Percentiles rank a stretch among this genome's conserved stretches.
phyloP scores from a whole-genome alignment of 2,888 invertebrate species.

The Dasysyrphus albostriatus region DNA sequence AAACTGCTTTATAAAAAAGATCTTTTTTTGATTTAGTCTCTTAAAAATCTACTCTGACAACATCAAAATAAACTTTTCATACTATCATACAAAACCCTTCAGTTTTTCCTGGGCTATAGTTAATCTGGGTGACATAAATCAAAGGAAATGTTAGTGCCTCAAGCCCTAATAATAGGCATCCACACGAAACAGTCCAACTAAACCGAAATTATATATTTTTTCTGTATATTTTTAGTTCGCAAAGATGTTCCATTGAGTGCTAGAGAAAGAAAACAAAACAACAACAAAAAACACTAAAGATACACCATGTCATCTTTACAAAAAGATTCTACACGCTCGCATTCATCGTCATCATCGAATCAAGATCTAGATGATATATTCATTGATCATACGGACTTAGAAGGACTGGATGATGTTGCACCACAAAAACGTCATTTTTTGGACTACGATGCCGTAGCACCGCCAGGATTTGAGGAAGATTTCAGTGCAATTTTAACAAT shows the following conservation, averaged over 20 bases:
- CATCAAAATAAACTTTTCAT: conserved; percentile 11
- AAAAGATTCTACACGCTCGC: conserved; percentile 64
- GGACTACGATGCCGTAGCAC: conserved; percentile 87
- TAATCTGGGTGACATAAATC: conserved; percentile 43
- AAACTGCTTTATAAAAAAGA: neutral
- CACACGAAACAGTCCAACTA: conserved; percentile 45
- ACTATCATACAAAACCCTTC: conserved; percentile 1
- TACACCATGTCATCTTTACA: conserved; percentile 64
- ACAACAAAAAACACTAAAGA: conserved; percentile 3
- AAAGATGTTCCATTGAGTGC: conserved; percentile 65
- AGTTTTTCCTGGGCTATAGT: neutral
- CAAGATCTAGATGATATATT: conserved; percentile 70
- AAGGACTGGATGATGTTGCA: conserved; percentile 79
- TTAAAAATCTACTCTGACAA: neutral
- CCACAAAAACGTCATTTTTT: conserved; percentile 86
- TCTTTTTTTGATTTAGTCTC: neutral
- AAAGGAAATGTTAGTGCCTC: conserved; percentile 32
- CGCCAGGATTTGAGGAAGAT: conserved; percentile 84
- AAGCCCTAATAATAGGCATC: conserved; percentile 59
- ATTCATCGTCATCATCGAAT: conserved; percentile 70
- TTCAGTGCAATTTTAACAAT: conserved; percentile 76
- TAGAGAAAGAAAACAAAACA: conserved; percentile 11
- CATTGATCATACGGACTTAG: conserved; percentile 70
- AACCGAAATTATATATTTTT: conserved; percentile 57
- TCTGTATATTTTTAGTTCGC: conserved; percentile 63